Percentiles rank a stretch among this genome's conserved stretches.
These are phyloP conservation scores for Drosophila seguyi DNA, from an alignment of 1,140 invertebrate species.

Conservation along the genomic window DNA sequence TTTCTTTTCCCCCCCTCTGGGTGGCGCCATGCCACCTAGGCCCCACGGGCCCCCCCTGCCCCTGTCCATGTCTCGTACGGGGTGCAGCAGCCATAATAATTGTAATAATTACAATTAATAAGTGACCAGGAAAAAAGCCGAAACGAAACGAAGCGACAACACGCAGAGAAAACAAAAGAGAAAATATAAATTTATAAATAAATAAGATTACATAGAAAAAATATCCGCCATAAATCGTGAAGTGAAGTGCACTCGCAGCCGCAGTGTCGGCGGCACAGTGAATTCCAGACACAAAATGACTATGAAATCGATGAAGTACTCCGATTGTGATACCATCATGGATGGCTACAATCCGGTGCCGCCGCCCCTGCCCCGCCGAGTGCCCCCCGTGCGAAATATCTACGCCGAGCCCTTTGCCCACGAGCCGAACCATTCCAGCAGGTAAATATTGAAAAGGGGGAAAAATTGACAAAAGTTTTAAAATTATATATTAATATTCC, in stretches of 20 bases:
- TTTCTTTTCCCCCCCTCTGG: background rate
- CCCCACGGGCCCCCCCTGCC: constrained; percentile 43
- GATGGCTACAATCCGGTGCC: constrained; percentile 87
- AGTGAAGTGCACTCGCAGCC: constrained; percentile 34
- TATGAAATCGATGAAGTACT: constrained; percentile 86
- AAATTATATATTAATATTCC: too few relatives aligned
- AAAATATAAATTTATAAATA: background rate
- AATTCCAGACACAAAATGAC: constrained; percentile 70
- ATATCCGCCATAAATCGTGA: constrained; percentile 48
- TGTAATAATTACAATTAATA: constrained; percentile 57
- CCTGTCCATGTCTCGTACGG: constrained; percentile 24
- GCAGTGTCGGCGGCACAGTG: constrained; percentile 26
- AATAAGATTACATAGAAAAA: constrained; percentile 39
- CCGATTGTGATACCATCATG: constrained; percentile 86
- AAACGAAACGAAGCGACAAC: too few relatives aligned
- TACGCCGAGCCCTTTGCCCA: constrained; percentile 87
- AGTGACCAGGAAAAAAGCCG: too few relatives aligned
- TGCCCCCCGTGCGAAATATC: constrained; percentile 86
- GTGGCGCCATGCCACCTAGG: constrained; percentile 44
- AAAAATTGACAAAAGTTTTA: background rate
- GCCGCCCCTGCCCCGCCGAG: constrained; percentile 86
- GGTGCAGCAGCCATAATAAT: constrained; percentile 30
- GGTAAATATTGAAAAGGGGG: constrained; percentile 62
- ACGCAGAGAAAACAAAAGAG: constrained; percentile 25
- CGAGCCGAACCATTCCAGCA: constrained; percentile 85